Conservation (phyloP, 2,113 vertebrate species). For the Burhinus oedicnemus region DNA sequence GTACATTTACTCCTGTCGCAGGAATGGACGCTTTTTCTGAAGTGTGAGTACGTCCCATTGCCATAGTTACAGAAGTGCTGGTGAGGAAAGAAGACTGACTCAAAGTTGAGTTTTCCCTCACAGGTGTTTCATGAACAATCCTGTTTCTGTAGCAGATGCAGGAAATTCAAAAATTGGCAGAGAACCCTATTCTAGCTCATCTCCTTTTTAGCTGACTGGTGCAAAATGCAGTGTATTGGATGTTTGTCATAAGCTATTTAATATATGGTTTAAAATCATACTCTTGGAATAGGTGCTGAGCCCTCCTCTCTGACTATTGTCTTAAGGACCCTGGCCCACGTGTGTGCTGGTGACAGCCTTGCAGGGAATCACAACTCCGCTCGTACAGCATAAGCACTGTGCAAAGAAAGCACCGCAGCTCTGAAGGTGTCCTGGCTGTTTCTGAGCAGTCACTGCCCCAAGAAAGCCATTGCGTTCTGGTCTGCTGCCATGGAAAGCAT, state of each 20-base stretch:
- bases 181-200: neutral
- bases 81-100: neutral
- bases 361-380: neutral
- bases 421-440: neutral
- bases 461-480: accelerated
- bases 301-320: neutral
- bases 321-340: neutral
- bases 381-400: accelerated
- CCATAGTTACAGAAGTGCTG: neutral
- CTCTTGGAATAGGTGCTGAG: neutral
- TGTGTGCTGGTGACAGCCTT: neutral
- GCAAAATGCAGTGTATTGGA: neutral
- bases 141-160: neutral
- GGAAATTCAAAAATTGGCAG: neutral
- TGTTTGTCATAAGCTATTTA: neutral
- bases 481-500: neutral
- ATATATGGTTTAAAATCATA: neutral
- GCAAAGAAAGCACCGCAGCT: neutral
- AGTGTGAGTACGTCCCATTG: neutral
- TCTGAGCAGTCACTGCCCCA: neutral
- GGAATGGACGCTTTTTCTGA: neutral
- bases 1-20: accelerated
- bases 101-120: neutral
- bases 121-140: neutral
- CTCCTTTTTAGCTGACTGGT: neutral